Percentiles rank a stretch among this genome's conserved stretches.
phyloP scores from a whole-genome alignment of 2,113 vertebrate species.

The Aldabrachelys gigantea region DNA sequence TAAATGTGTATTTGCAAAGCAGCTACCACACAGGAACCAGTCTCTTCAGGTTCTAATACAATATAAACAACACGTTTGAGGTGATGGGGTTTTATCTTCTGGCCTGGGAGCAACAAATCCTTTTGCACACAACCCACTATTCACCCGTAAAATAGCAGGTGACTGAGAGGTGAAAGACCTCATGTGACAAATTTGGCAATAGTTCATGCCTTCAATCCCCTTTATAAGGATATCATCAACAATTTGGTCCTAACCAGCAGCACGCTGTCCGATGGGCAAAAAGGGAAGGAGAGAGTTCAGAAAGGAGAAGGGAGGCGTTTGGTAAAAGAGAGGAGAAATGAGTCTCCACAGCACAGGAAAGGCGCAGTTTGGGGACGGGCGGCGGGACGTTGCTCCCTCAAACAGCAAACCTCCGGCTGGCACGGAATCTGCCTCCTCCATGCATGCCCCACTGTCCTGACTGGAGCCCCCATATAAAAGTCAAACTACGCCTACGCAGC shows the following conservation, averaged over 20 bases:
- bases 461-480: too few relatives aligned
- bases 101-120: neutral
- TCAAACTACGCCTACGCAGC: too few relatives aligned
- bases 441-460: too few relatives aligned
- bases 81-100: neutral
- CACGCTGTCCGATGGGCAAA: neutral
- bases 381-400: too few relatives aligned
- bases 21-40: rapidly evolving
- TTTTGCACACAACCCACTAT: neutral
- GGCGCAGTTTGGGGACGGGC: too few relatives aligned
- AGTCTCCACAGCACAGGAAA: neutral
- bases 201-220: neutral
- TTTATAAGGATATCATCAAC: neutral
- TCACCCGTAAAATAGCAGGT: neutral
- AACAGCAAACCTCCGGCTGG: too few relatives aligned
- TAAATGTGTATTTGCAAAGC: rapidly evolving
- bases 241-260: neutral
- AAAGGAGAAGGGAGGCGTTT: neutral
- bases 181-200: neutral
- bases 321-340: neutral
- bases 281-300: neutral
- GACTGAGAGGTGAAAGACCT: neutral
- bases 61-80: rapidly evolving
- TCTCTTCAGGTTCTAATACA: rapidly evolving
- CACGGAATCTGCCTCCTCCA: too few relatives aligned